Percentiles rank a stretch among this genome's conserved stretches.
Conservation (phyloP, 2,797 vertebrate species). For the Neopelma chrysocephalum region DNA sequence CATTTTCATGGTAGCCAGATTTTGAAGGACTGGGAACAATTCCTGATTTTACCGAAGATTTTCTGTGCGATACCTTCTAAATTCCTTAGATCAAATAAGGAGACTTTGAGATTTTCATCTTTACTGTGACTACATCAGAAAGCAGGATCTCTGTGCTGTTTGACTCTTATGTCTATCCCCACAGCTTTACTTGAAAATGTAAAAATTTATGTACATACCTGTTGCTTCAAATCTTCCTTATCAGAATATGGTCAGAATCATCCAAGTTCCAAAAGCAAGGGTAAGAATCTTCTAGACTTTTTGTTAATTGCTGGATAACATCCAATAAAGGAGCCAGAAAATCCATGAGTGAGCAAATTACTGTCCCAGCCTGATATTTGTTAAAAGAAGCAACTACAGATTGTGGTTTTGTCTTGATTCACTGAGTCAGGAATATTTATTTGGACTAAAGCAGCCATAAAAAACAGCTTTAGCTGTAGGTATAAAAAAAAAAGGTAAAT, state of each 20-base stretch:
- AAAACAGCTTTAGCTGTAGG: background rate
- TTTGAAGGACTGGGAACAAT: background rate
- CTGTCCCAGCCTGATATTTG: background rate
- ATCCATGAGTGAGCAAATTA: background rate
- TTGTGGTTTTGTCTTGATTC: slow-evolving; percentile 34
- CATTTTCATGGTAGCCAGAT: background rate
- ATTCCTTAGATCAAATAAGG: background rate
- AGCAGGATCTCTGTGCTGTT: background rate
- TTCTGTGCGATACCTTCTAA: background rate
- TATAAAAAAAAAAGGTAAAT: background rate
- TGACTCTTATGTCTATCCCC: background rate
- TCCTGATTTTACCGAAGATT: background rate
- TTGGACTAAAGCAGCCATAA: background rate
- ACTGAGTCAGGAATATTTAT: slow-evolving; percentile 2
- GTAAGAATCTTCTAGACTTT: background rate
- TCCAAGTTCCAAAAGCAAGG: background rate
- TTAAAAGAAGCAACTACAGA: slow-evolving; percentile 16
- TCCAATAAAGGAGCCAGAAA: background rate
- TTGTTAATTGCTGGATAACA: background rate
- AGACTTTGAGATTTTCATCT: background rate
- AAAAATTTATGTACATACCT: background rate
- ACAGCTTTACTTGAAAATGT: background rate
- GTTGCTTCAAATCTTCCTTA: slow-evolving; percentile 16
- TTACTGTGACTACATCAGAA: background rate
- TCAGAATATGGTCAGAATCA: background rate